Evolutionary conservation across 2,888 invertebrate genomes (phyloP), one percentile per base, ranked within the genome.

Genomic region (Achlya flavicornis): DNA sequence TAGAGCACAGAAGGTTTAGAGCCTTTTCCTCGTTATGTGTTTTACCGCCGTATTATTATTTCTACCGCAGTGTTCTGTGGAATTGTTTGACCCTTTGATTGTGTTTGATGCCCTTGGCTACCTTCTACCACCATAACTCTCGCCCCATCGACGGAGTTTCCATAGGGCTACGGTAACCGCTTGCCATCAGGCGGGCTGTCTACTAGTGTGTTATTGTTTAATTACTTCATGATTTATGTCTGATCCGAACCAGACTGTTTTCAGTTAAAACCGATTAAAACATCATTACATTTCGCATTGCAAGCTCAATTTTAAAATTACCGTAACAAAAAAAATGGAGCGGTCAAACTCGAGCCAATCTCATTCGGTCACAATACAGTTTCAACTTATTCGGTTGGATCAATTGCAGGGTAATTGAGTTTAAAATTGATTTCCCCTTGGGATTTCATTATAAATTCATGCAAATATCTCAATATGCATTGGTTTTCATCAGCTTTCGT

Each of bases 351-450:
- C 53, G 46, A 46, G 64, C 68, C 63, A 74, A 75, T 69, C 70
- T 71, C 71, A 70, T 64, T 71, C 63, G 63, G 61, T 62, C 65
- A 61, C 69, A 67, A 67, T 66, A 61, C 62, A 62, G 66, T 67
- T 69, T 71, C 64, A 67, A 75, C 66, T 72, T 70, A 75, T 71
- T 73, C 66, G 57, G 61, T 26, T 62, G 63, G 75, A 75, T 72
- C 75, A 74, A 78, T 80, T 76, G 72, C 75, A 71, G 67, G 61
- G 67, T 66, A 73, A 79, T 77, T 64, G 75, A 70, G 67, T 76
- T 80, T 75, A 73, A 78, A 79, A 73, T 76, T 71, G 72, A 76
- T 72, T 75, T 64, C 57, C 71, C 67, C 64, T 67, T 59, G 62
- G 48, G 10, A 53, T 61, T 66, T 57, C 67, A 70, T 75, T 71